Percentiles rank a stretch among this genome's conserved stretches.
phyloP scores from a whole-genome alignment of 2,888 invertebrate genomes.

The Mechanitis messenoides region DNA sequence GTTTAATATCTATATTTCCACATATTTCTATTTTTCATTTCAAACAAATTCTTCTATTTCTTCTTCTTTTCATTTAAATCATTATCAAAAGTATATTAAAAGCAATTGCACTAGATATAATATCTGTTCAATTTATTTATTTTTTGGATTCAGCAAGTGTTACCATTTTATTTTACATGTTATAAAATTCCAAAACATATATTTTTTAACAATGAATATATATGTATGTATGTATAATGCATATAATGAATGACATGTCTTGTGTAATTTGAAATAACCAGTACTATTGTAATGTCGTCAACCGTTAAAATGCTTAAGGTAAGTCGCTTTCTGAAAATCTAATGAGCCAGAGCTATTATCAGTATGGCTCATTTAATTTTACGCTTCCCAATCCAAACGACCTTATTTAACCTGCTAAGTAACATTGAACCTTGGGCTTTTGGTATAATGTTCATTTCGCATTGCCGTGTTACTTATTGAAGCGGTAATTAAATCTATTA shows the following conservation, averaged over 20 bases:
- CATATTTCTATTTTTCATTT: too few relatives aligned
- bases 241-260: not conserved
- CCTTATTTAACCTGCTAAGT: slow-evolving; percentile 39
- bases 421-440: slow-evolving; percentile 53
- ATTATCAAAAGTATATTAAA: too few relatives aligned
- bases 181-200: too few relatives aligned
- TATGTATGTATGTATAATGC: not conserved
- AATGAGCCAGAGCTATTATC: slow-evolving; percentile 58
- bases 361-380: slow-evolving; percentile 62
- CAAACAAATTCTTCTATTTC: too few relatives aligned
- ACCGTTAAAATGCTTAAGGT: slow-evolving; percentile 27
- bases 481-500: slow-evolving; percentile 51
- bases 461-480: slow-evolving; percentile 46
- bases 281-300: slow-evolving; percentile 20
- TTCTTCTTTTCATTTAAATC: too few relatives aligned
- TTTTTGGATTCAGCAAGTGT: too few relatives aligned
- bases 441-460: slow-evolving; percentile 46
- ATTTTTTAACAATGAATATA: not conserved
- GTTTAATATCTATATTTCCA: too few relatives aligned
- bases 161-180: too few relatives aligned
- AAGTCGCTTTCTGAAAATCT: slow-evolving; percentile 40
- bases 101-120: too few relatives aligned
- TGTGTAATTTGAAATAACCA: slow-evolving; percentile 16
- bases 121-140: too few relatives aligned
- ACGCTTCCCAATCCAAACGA: slow-evolving; percentile 49